Conservation (phyloP, 2,113 vertebrate genomes). For the Zosterops lateralis region DNA sequence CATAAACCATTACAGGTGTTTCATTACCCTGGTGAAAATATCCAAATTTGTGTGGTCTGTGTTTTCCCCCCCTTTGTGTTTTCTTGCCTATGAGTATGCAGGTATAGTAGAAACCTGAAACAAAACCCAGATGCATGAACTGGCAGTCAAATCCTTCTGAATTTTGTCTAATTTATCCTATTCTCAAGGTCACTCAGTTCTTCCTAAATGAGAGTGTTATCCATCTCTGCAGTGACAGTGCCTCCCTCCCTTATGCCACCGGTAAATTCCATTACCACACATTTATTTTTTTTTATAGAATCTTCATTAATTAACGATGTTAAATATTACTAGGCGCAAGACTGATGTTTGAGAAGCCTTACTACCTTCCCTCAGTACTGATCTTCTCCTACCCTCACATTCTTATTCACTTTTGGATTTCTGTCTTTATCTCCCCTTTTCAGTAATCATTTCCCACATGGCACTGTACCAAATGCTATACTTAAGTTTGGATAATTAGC, state of each 20-base stretch:
- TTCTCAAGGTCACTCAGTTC: constrained; percentile 11
- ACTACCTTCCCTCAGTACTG: not conserved
- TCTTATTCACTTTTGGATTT: not conserved
- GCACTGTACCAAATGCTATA: not conserved
- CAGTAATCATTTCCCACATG: constrained; percentile 21
- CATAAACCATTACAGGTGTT: fast-evolving
- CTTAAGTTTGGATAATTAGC: constrained; percentile 30
- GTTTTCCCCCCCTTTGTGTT: not conserved
- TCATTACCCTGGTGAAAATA: not conserved
- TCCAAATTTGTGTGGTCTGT: not conserved
- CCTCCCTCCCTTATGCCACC: constrained; percentile 16
- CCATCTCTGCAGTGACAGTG: not conserved
- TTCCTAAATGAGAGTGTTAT: not conserved
- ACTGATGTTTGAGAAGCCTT: not conserved
- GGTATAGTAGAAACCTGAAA: not conserved
- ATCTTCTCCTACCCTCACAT: not conserved
- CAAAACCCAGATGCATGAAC: not conserved
- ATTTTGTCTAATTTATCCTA: not conserved
- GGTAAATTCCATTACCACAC: not conserved
- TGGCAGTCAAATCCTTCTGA: not conserved
- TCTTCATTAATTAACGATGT: constrained; percentile 10
- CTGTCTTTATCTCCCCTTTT: not conserved
- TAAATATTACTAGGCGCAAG: not conserved
- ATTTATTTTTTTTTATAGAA: constrained; percentile 1
- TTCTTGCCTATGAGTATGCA: not conserved